A percentile compares a stretch with the other conserved stretches of the same genome.
These are phyloP conservation scores for Himalopsyche kuldschensis DNA, from an alignment of 2,888 invertebrate species.

Conservation along the genomic window DNA sequence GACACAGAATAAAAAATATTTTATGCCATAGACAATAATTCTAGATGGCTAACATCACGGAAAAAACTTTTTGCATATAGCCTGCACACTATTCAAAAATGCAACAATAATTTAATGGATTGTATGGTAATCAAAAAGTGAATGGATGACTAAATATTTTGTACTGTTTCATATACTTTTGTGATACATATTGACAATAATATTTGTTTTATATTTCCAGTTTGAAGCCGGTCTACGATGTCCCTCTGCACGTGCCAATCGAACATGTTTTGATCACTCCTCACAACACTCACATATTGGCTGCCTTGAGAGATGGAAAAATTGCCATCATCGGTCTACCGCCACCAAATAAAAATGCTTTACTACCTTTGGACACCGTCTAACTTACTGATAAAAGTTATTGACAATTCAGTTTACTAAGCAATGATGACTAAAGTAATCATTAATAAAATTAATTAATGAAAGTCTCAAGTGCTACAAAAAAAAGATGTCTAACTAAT, in stretches of 20 bases:
- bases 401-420: neutral
- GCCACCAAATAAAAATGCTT: conserved; percentile 33
- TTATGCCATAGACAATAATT: too few species aligned
- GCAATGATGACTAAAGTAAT: neutral
- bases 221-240: conserved; percentile 55
- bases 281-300: conserved; percentile 61
- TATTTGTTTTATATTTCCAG: conserved; percentile 42
- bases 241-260: conserved; percentile 57
- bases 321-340: conserved; percentile 49
- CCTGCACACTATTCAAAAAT: too few species aligned
- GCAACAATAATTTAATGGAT: too few species aligned
- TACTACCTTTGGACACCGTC: conserved; percentile 16
- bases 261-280: conserved; percentile 55
- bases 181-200: too few species aligned
- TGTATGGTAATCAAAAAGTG: too few species aligned
- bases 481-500: neutral
- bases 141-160: too few species aligned
- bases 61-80: too few species aligned
- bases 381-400: neutral
- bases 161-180: too few species aligned
- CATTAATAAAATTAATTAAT: neutral
- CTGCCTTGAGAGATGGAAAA: conserved; percentile 61
- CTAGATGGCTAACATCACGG: too few species aligned
- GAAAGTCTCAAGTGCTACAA: neutral
- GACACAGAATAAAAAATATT: neutral